Evolutionary conservation across 2,113 vertebrate species (phyloP).

Genomic region (Grammatotria lemairii): DNA sequence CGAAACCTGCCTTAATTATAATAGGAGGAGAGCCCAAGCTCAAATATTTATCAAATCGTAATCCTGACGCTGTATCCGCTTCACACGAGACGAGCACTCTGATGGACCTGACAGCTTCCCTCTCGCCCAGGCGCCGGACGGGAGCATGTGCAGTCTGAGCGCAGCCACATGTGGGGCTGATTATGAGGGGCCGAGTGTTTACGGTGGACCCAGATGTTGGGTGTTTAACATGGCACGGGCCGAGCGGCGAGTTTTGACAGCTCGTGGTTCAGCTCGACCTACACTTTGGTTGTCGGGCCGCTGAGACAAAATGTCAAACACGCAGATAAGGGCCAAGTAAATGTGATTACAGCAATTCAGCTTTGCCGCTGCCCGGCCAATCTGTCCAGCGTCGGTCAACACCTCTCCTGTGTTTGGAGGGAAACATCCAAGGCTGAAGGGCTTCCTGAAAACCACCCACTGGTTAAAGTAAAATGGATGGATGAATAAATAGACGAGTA

Average conservation of each 20-base stretch:
- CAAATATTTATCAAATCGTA: conserved; percentile 55
- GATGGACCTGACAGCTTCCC: conserved; percentile 27
- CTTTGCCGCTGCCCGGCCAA: not conserved
- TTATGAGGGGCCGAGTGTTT: conserved; percentile 50
- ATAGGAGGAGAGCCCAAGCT: conserved; percentile 29
- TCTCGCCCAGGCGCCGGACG: not conserved
- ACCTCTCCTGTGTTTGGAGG: conserved; percentile 36
- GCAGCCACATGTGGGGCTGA: conserved; percentile 51
- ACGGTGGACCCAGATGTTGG: conserved; percentile 54
- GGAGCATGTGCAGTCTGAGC: conserved; percentile 12
- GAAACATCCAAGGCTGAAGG: conserved; percentile 16
- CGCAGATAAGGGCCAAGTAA: conserved; percentile 47
- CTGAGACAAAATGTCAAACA: conserved; percentile 56
- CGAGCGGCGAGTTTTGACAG: conserved; percentile 34
- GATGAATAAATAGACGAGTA: conserved; percentile 23
- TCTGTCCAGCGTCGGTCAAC: conserved; percentile 47
- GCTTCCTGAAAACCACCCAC: conserved; percentile 55
- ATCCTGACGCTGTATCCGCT: conserved; percentile 48
- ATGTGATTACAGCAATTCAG: conserved; percentile 27
- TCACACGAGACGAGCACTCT: conserved; percentile 9
- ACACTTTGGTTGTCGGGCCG: conserved; percentile 11
- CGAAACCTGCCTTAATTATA: conserved; percentile 54
- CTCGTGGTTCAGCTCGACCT: conserved; percentile 25
- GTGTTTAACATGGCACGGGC: conserved; percentile 58
- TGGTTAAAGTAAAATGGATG: not conserved